Conservation (phyloP, 1,140 invertebrate genomes). For the Drosophila sproati region DNA sequence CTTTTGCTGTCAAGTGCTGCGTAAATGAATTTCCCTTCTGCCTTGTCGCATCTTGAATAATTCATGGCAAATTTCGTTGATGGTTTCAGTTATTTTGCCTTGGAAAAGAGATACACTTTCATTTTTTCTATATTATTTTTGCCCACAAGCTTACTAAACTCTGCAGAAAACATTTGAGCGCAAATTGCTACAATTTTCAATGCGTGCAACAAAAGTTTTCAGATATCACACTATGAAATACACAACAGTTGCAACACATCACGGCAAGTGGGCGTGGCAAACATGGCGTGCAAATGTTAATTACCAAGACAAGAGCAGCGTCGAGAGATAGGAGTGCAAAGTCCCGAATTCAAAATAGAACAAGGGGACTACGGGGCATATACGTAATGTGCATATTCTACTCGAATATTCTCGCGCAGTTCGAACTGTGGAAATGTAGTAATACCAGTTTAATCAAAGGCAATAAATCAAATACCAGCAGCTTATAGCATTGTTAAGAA, state of each 20-base stretch:
- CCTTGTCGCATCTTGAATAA: constrained; percentile 50
- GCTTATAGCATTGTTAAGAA: no score
- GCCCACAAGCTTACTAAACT: constrained; percentile 5
- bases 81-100: background rate
- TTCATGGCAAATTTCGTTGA: constrained; percentile 54
- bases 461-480: constrained; percentile 10
- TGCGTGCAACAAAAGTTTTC: constrained; percentile 15
- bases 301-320: background rate
- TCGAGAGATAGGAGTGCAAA: background rate
- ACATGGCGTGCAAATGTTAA: constrained; percentile 7
- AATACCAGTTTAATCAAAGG: constrained; percentile 25
- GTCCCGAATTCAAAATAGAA: background rate
- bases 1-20: constrained; percentile 32
- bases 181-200: constrained; percentile 7
- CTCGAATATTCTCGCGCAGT: constrained; percentile 6
- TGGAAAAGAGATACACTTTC: background rate
- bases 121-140: constrained; percentile 4
- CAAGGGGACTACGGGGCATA: constrained; percentile 8
- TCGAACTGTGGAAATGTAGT: background rate
- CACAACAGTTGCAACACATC: constrained; percentile 9
- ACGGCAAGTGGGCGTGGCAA: constrained; percentile 3
- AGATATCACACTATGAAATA: background rate
- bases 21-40: constrained; percentile 64
- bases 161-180: constrained; percentile 26
- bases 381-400: constrained; percentile 19